Conservation (phyloP, 2,113 vertebrate genomes). For the Cephalopterus ornatus region DNA sequence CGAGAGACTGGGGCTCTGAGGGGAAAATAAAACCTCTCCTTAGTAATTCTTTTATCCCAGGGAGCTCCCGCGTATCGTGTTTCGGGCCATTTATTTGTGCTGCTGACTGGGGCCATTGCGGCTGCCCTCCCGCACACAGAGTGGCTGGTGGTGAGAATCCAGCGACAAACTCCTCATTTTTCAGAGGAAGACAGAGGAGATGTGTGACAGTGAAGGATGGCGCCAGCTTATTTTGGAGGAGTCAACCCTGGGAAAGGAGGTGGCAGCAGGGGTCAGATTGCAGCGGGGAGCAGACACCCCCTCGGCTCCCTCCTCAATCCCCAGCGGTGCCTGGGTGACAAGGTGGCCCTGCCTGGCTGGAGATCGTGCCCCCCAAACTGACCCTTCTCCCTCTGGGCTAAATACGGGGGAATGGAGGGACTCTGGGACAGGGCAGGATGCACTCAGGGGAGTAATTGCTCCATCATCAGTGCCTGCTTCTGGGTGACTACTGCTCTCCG, state of each 20-base stretch:
- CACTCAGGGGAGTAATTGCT: neutral
- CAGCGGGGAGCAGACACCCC: neutral
- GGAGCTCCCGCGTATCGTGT: constrained; percentile 15
- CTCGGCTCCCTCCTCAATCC: neutral
- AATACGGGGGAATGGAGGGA: neutral
- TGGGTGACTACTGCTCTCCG: neutral
- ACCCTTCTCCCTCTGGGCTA: neutral
- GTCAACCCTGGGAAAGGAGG: neutral
- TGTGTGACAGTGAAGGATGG: neutral
- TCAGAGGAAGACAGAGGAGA: neutral
- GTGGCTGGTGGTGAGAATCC: neutral
- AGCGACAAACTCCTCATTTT: neutral
- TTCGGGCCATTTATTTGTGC: constrained; percentile 54
- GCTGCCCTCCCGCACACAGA: neutral
- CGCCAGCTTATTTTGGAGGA: neutral
- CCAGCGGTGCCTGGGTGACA: neutral
- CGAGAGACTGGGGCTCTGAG: neutral
- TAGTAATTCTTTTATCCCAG: constrained; percentile 59
- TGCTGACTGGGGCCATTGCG: neutral
- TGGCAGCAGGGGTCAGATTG: neutral
- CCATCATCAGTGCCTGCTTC: neutral
- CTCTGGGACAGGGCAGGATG: neutral
- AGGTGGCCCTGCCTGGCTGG: neutral
- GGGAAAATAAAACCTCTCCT: constrained; percentile 43
- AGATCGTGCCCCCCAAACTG: neutral